phyloP scores from a whole-genome alignment of 2,113 vertebrate species.

The Misgurnus mizolepis region DNA sequence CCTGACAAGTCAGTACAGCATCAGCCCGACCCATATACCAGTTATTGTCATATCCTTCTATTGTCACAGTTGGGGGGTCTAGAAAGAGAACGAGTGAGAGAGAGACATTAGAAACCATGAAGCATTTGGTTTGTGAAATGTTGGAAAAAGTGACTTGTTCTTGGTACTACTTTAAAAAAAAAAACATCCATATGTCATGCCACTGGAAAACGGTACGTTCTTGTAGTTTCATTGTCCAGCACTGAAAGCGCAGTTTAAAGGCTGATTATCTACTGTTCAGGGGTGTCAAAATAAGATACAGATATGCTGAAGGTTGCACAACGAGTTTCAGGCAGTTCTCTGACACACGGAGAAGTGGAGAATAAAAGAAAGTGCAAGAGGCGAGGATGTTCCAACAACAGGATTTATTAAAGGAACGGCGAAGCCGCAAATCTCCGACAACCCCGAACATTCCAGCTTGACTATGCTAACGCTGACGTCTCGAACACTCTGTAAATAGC shows the following conservation, averaged over 20 bases:
- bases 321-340: neutral
- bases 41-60: slow-evolving; percentile 83
- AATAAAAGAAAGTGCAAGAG: slow-evolving; percentile 11
- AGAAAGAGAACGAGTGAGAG: slow-evolving; percentile 21
- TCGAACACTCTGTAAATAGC: slow-evolving; percentile 30
- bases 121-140: too few relatives aligned
- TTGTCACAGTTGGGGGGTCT: slow-evolving; percentile 79
- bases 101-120: neutral
- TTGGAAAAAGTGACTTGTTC: too few relatives aligned
- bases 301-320: slow-evolving; percentile 21
- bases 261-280: slow-evolving; percentile 6
- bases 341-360: neutral
- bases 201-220: too few relatives aligned
- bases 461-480: slow-evolving; percentile 27
- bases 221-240: neutral
- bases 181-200: too few relatives aligned
- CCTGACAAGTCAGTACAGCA: slow-evolving; percentile 72
- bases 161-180: too few relatives aligned
- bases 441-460: slow-evolving; percentile 6
- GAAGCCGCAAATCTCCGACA: slow-evolving; percentile 27
- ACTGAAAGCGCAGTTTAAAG: slow-evolving; percentile 4
- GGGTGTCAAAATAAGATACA: neutral
- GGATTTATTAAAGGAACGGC: slow-evolving; percentile 18
- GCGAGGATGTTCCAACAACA: slow-evolving; percentile 25
- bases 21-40: slow-evolving; percentile 81